Conservation (phyloP, 2,797 vertebrate species). For the Knipowitschia caucasica region DNA sequence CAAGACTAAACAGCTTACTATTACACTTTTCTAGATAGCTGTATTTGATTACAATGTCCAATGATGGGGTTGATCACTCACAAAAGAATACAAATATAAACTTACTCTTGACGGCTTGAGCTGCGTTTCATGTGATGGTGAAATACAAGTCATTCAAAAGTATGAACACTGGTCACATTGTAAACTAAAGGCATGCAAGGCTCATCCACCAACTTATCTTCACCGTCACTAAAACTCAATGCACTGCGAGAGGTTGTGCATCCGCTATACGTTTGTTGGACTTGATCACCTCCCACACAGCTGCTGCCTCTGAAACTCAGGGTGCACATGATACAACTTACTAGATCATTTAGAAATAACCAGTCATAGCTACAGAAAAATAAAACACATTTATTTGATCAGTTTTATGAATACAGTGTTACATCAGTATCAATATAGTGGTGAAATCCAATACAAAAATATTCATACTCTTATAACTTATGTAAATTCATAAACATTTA, state of each 20-base stretch:
- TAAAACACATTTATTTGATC: constrained; percentile 47
- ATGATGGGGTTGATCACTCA: neutral
- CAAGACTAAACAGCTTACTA: too few species aligned
- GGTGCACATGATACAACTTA: neutral
- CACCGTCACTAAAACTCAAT: neutral
- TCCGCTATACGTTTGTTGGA: constrained; percentile 51
- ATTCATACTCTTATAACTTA: constrained; percentile 26
- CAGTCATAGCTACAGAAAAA: neutral
- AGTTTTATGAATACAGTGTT: constrained; percentile 17
- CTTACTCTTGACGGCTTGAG: constrained; percentile 48
- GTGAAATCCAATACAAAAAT: constrained; percentile 51
- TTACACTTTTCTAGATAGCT: too few species aligned
- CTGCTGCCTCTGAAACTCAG: constrained; percentile 35
- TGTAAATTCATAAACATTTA: constrained; percentile 38
- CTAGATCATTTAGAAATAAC: neutral
- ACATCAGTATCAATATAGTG: too few species aligned
- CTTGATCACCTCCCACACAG: constrained; percentile 42
- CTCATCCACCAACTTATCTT: neutral
- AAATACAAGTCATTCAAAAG: neutral
- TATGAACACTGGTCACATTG: neutral
- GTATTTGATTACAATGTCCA: neutral
- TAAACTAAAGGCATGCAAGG: neutral
- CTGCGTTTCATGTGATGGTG: constrained; percentile 17
- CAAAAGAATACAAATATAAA: constrained; percentile 17
- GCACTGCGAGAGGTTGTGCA: constrained; percentile 31